Conservation (phyloP, 2,797 vertebrate genomes). For the Melanotaenia trifasciata region DNA sequence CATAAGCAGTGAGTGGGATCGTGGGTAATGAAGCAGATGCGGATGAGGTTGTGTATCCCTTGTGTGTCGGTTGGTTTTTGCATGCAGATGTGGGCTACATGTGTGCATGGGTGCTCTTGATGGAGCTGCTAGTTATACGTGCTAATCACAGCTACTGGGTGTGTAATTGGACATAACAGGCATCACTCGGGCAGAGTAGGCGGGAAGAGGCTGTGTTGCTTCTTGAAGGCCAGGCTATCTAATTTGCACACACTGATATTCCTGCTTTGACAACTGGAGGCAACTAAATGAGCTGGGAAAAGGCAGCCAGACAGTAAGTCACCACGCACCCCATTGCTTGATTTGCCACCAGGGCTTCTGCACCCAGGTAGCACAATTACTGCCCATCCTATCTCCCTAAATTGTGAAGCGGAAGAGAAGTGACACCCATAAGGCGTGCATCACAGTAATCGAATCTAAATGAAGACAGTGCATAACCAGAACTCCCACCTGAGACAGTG, state of each 20-base stretch:
- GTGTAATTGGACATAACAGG: conserved; percentile 85
- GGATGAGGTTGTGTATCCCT: conserved; percentile 35
- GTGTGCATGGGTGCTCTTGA: conserved; percentile 31
- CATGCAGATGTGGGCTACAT: conserved; percentile 14
- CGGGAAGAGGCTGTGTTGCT: conserved; percentile 53
- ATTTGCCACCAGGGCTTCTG: conserved; percentile 79
- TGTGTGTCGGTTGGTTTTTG: conserved; percentile 35
- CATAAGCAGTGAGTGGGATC: conserved; percentile 29
- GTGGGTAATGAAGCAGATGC: conserved; percentile 63
- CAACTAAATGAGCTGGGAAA: conserved; percentile 82
- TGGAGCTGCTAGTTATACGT: conserved; percentile 65
- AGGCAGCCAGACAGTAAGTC: conserved; percentile 77
- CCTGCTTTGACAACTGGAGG: conserved; percentile 82
- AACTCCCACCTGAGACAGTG: conserved; percentile 85
- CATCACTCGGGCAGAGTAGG: conserved; percentile 70
- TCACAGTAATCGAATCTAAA: conserved; percentile 90
- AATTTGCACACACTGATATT: conserved; percentile 82
- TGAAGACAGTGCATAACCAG: conserved; percentile 83
- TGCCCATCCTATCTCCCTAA: conserved; percentile 78
- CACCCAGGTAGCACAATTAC: conserved; percentile 84
- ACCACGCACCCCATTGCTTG: conserved; percentile 71
- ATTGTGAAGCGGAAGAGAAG: conserved; percentile 89
- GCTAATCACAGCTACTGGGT: conserved; percentile 73
- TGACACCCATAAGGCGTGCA: conserved; percentile 87
- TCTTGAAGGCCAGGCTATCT: conserved; percentile 76